Base-by-base conservation (phyloP, 2,113 vertebrate genomes). In the Meleagris gallopavo region DNA sequence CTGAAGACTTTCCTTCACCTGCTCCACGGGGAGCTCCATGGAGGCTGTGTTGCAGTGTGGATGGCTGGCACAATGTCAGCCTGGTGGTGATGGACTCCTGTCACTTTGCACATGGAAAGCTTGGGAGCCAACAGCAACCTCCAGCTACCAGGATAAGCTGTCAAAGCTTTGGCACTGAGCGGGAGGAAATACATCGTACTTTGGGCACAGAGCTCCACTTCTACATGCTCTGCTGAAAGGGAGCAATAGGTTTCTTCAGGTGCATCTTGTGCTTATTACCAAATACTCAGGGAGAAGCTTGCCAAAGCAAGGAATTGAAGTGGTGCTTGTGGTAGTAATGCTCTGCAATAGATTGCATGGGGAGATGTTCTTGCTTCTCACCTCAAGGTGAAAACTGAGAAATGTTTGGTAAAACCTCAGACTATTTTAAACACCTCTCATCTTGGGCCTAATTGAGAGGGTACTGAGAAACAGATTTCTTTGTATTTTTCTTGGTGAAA, bases 1-100 rank as follows among this genome's bases (percentile, higher is more conserved):
- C 64, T 21, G 9, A 52, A 38, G 69, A 34, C 62, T 55, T 18
- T 50, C 30, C 14, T 71, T 54, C 46, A 16, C 69, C 55, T 22
- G 36, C 69, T 88, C 8, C 5, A 2, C 8, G 9, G 24, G 24
- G 46, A 83, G 65, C 83, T 89, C 66, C 57, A 66, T 67, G 30
- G 48, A 0, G 3, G 73, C 76, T 1, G 0, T n/a, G 73, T 48
- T 48, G 40, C 12, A 0, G 27, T 2, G 3, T 4, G 7, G 27
- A 25, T 25, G 22, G 45, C 78, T 76, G 75, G 67, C 50, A 89
- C 67, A 38, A 10, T 0, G 0, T 71, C 76, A 78, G 61, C 38
- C 61, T 64, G 17, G 13, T 58, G 77, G n/a, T 0, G 0, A 43
- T 40, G 48, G 81, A 40, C 48, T 69, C 50, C 32, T 82, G 29